Conservation (phyloP, 2,888 invertebrate species). For the Aspidapion aeneum region DNA sequence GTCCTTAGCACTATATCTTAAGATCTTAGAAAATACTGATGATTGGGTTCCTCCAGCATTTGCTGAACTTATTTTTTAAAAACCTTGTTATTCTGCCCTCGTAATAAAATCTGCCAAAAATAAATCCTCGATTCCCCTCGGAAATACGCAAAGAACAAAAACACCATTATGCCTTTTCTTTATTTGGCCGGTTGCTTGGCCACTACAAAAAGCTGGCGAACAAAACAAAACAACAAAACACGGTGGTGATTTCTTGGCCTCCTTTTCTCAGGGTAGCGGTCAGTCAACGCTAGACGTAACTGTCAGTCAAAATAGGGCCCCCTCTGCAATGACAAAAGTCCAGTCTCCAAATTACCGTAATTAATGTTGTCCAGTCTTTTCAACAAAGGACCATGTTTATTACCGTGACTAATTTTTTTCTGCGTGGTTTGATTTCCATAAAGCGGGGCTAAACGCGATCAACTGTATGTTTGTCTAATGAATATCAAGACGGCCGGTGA, state of each 20-base stretch:
- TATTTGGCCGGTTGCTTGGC: slow-evolving; percentile 1
- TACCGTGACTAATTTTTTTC: slow-evolving; percentile 32
- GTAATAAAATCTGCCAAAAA: no score
- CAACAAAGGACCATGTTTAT: slow-evolving; percentile 28
- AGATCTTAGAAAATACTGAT: no score
- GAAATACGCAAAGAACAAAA: not conserved
- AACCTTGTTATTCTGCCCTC: no score
- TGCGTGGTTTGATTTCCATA: slow-evolving; percentile 27
- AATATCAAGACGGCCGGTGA: slow-evolving; percentile 23
- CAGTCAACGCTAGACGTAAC: slow-evolving; percentile 10
- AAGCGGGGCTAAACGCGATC: slow-evolving; percentile 18
- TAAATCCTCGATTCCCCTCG: not conserved
- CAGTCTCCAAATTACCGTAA: slow-evolving; percentile 29
- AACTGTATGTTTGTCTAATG: slow-evolving; percentile 20
- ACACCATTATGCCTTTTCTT: not conserved
- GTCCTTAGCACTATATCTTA: no score
- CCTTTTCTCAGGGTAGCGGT: slow-evolving; percentile 3
- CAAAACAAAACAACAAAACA: not conserved
- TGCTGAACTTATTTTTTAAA: no score
- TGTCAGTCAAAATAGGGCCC: slow-evolving; percentile 7
- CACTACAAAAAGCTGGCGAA: not conserved
- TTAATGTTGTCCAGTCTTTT: slow-evolving; percentile 27
- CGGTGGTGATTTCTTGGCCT: not conserved
- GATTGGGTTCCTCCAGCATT: no score
- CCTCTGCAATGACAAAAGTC: slow-evolving; percentile 16